Evolutionary conservation across 2,797 vertebrate genomes (phyloP).

Genomic region (Stomatorhinus walkeri): DNA sequence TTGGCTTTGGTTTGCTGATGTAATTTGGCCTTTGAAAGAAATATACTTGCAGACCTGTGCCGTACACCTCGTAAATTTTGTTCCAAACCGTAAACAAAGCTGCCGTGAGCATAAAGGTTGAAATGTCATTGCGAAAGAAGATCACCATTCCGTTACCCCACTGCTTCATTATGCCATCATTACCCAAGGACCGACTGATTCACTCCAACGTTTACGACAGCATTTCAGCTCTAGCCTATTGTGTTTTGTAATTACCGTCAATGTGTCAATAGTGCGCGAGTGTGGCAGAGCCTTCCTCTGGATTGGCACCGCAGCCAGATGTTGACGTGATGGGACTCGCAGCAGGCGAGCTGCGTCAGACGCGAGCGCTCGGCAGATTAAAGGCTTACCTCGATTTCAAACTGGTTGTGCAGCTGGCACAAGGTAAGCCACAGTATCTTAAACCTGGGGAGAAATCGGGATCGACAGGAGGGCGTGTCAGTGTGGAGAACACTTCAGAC

Average conservation of each 20-base stretch:
- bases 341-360: neutral
- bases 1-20: neutral
- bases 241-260: neutral
- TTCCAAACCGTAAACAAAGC: neutral
- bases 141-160: neutral
- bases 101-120: neutral
- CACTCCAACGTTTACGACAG: neutral
- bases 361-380: neutral
- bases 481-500: neutral
- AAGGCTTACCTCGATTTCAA: slow-evolving; percentile 86
- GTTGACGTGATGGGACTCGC: neutral
- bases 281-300: neutral
- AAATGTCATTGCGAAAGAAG: neutral
- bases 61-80: neutral
- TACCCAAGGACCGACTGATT: neutral
- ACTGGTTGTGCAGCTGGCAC: slow-evolving; percentile 87
- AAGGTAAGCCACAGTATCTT: slow-evolving; percentile 93
- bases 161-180: neutral
- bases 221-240: neutral
- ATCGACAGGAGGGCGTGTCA: neutral
- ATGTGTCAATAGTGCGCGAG: neutral
- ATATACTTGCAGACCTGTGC: neutral
- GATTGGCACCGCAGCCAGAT: neutral
- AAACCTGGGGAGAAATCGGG: slow-evolving; percentile 63
- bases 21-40: neutral